phyloP scores from a whole-genome alignment of 2,797 vertebrate genomes.

The Enteromius anoplus region DNA sequence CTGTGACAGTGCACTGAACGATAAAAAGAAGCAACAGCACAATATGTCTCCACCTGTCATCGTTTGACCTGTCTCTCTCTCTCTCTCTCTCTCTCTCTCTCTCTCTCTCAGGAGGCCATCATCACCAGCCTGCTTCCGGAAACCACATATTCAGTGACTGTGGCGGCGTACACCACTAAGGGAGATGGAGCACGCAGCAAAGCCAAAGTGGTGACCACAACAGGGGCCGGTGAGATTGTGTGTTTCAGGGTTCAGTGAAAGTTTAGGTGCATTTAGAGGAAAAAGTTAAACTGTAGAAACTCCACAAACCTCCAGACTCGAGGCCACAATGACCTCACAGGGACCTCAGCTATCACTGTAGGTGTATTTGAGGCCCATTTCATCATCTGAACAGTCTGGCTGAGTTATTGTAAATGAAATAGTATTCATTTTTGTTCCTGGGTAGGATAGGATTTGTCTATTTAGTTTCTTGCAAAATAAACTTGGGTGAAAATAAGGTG shows the following conservation, averaged over 20 bases:
- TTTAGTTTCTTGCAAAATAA: background rate
- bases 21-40: slow-evolving; percentile 3
- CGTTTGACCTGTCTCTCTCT: background rate
- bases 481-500: background rate
- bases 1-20: background rate
- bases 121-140: slow-evolving; percentile 89
- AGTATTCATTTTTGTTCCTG: background rate
- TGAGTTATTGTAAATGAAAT: background rate
- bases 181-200: slow-evolving; percentile 95
- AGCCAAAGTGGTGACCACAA: slow-evolving; percentile 88
- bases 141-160: slow-evolving; percentile 91
- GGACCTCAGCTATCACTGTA: background rate
- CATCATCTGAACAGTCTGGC: background rate
- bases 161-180: slow-evolving; percentile 93
- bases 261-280: slow-evolving; percentile 21
- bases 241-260: slow-evolving; percentile 25
- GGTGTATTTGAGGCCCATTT: background rate
- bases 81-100: slow-evolving; percentile 19
- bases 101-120: slow-evolving; percentile 82
- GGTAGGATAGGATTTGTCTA: background rate
- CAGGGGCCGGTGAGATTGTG: slow-evolving; percentile 87
- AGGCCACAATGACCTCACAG: background rate
- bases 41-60: slow-evolving; percentile 35
- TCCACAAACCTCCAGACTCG: background rate
- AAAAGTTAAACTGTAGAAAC: slow-evolving; percentile 15